These are phyloP conservation scores for Cebidichthys violaceus DNA, from an alignment of 2,113 vertebrate genomes.

Conservation along the genomic window DNA sequence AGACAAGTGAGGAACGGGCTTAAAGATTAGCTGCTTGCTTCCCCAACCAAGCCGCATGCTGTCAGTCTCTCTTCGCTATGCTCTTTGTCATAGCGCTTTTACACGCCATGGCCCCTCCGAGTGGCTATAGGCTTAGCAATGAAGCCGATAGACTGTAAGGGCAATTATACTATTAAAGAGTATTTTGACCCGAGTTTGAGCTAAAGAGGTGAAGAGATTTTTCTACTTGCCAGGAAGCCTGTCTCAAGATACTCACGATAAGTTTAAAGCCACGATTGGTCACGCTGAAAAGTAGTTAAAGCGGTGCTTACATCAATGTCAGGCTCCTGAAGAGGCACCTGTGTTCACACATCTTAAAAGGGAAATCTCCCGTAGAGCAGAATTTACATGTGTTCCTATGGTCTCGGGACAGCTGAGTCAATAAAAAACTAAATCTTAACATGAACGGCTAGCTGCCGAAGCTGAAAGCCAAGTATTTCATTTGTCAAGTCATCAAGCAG, in stretches of 20 bases:
- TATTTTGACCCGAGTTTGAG: conserved; percentile 55
- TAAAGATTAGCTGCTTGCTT: conserved; percentile 77
- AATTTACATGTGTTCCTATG: conserved; percentile 21
- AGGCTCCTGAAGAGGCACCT: conserved; percentile 29
- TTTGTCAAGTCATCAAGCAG: conserved; percentile 22
- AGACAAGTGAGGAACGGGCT: conserved; percentile 75
- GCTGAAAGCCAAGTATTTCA: conserved; percentile 13
- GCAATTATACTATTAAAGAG: conserved; percentile 58
- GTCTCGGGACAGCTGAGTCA: conserved; percentile 18
- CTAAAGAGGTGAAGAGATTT: conserved; percentile 43
- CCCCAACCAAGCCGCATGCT: conserved; percentile 48
- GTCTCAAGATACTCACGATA: conserved; percentile 54
- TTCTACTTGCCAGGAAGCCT: conserved; percentile 36
- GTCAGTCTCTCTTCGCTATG: conserved; percentile 68
- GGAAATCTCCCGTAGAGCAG: conserved; percentile 7
- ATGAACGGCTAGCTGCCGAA: not conserved
- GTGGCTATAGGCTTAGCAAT: conserved; percentile 47
- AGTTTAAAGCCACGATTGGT: conserved; percentile 48
- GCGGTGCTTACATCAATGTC: conserved; percentile 38
- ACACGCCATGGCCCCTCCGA: conserved; percentile 47
- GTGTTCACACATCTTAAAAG: conserved; percentile 24
- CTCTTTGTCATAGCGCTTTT: conserved; percentile 64
- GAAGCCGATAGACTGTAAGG: conserved; percentile 51
- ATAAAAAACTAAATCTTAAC: conserved; percentile 9
- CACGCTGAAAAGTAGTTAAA: conserved; percentile 48